Evolutionary conservation across 2,113 vertebrate genomes (phyloP).

Genomic region (Dolichallabes microphthalmus): DNA sequence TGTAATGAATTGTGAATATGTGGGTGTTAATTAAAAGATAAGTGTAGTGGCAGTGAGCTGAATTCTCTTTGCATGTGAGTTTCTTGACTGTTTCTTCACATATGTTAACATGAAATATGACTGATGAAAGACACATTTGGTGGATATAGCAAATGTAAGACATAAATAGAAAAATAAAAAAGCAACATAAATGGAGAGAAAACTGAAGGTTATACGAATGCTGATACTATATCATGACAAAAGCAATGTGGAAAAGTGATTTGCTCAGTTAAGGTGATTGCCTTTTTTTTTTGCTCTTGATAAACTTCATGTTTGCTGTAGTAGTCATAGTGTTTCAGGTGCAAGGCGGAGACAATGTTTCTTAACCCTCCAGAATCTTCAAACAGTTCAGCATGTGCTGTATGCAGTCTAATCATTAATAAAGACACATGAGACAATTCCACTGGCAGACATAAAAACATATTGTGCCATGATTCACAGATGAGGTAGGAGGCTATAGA

Average conservation of each 20-base stretch:
- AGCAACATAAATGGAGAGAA: background rate
- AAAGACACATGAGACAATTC: slow-evolving; percentile 15
- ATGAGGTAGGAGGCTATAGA: background rate
- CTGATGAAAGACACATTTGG: background rate
- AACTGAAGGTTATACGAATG: background rate
- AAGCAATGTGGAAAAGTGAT: background rate
- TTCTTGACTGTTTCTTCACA: slow-evolving; percentile 4
- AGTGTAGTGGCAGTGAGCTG: slow-evolving; percentile 29
- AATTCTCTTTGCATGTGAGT: background rate
- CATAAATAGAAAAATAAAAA: no score
- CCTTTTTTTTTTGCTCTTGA: background rate
- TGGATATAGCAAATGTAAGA: background rate
- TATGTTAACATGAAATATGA: slow-evolving; percentile 10
- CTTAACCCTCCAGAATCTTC: background rate
- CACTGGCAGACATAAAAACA: slow-evolving; percentile 5
- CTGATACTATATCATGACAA: slow-evolving; percentile 15
- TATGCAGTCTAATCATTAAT: slow-evolving; percentile 5
- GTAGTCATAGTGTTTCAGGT: background rate
- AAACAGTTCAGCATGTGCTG: background rate
- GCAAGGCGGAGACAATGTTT: background rate
- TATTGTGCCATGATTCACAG: background rate
- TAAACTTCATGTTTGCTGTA: background rate
- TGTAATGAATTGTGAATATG: slow-evolving; percentile 68
- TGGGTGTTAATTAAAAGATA: slow-evolving; percentile 66
- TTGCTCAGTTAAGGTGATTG: background rate